Evolutionary conservation across 2,113 vertebrate genomes (phyloP).

Genomic region (Callopanchax toddi): DNA sequence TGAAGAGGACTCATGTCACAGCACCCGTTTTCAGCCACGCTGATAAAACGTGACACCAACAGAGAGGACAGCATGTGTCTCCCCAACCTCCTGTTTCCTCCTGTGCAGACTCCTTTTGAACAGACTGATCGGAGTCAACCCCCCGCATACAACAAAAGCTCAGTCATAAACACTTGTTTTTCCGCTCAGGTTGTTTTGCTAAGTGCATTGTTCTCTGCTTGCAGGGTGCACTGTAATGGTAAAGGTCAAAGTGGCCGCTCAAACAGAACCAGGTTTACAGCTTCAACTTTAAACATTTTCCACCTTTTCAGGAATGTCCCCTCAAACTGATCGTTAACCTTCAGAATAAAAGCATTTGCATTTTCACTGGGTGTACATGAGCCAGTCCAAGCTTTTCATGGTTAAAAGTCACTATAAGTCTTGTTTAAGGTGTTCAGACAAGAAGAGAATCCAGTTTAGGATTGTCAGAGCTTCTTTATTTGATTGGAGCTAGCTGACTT

Average conservation of each 20-base stretch:
- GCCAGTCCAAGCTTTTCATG: neutral
- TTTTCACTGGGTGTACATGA: slow-evolving; percentile 18
- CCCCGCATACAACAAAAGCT: too few species aligned
- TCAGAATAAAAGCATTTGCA: slow-evolving; percentile 16
- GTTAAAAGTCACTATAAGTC: neutral
- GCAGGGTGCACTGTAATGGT: neutral
- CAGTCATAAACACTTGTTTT: slow-evolving; percentile 21
- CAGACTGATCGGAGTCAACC: slow-evolving; percentile 5
- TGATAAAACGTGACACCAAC: slow-evolving; percentile 62
- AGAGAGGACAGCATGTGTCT: slow-evolving; percentile 17
- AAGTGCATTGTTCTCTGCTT: neutral
- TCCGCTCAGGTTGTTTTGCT: slow-evolving; percentile 17
- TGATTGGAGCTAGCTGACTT: too few species aligned
- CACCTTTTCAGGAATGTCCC: slow-evolving; percentile 52
- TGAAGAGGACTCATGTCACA: slow-evolving; percentile 23
- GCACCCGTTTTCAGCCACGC: slow-evolving; percentile 30
- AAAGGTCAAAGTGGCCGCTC: slow-evolving; percentile 28
- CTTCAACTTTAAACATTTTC: slow-evolving; percentile 40
- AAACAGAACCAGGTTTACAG: slow-evolving; percentile 22
- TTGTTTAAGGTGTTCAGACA: neutral
- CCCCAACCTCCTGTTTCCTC: slow-evolving; percentile 57
- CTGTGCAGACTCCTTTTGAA: slow-evolving; percentile 20
- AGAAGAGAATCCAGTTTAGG: neutral
- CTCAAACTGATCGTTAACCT: slow-evolving; percentile 50
- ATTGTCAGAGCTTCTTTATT: too few species aligned